These are phyloP conservation scores for Alviniconcha marisindica DNA, from an alignment of 1,140 invertebrate species.

Conservation along the genomic window DNA sequence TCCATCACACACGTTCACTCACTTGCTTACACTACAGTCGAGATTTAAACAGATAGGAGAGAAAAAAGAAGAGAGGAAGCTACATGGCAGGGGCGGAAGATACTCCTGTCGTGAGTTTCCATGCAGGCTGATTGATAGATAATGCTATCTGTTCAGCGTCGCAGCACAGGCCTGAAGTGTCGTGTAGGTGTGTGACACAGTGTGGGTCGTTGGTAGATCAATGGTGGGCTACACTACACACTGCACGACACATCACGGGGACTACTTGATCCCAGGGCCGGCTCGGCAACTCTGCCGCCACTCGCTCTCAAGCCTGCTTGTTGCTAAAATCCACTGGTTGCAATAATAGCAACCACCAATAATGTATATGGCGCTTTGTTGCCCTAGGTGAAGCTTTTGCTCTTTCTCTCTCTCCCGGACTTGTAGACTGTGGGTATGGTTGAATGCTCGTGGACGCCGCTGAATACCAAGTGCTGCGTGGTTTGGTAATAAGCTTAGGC, in stretches of 20 bases:
- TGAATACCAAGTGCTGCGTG: background rate
- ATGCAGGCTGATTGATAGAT: too few relatives aligned
- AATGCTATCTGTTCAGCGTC: too few relatives aligned
- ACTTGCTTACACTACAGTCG: too few relatives aligned
- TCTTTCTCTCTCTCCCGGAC: constrained; percentile 1
- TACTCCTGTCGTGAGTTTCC: too few relatives aligned
- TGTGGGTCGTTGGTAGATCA: background rate
- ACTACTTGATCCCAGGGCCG: constrained; percentile 11
- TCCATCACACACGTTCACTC: too few relatives aligned
- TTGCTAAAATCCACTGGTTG: constrained; percentile 4
- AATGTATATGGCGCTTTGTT: constrained; percentile 7
- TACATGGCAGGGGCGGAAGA: too few relatives aligned
- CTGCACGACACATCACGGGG: background rate
- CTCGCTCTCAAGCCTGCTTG: background rate
- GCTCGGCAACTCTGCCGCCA: background rate
- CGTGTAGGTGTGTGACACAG: too few relatives aligned
- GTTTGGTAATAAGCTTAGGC: constrained; percentile 19
- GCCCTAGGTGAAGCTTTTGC: constrained; percentile 8
- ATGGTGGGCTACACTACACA: background rate
- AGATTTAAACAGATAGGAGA: too few relatives aligned
- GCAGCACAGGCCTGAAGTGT: too few relatives aligned
- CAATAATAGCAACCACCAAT: constrained; percentile 8
- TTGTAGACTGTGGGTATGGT: background rate
- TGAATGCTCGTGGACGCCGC: background rate
- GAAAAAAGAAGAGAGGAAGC: too few relatives aligned